phyloP scores from a whole-genome alignment of 2,797 vertebrate genomes.

The Odontamblyopus rebecca region DNA sequence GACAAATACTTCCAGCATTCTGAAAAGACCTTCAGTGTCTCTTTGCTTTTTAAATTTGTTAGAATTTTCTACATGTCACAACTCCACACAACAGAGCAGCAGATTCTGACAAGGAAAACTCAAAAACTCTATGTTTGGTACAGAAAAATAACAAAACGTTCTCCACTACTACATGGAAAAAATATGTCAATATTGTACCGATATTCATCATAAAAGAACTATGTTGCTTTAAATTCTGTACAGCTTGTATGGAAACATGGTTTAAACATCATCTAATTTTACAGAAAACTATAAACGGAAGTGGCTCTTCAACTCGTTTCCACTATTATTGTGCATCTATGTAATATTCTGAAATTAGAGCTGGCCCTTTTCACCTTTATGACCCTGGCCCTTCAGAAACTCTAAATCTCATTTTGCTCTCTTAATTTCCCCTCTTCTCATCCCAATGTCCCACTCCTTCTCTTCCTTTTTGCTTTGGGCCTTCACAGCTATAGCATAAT shows the following conservation, averaged over 20 bases:
- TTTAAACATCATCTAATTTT: neutral
- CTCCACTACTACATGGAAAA: too few relatives aligned
- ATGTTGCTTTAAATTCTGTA: too few relatives aligned
- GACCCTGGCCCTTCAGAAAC: slow-evolving; percentile 23
- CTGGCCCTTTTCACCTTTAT: slow-evolving; percentile 13
- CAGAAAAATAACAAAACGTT: too few relatives aligned
- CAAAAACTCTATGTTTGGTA: too few relatives aligned
- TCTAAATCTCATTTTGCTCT: slow-evolving; percentile 29
- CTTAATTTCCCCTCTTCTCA: slow-evolving; percentile 36
- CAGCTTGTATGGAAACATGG: too few relatives aligned
- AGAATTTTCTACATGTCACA: too few relatives aligned
- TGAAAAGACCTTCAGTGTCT: neutral
- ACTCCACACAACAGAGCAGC: neutral
- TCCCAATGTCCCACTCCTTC: slow-evolving; percentile 43
- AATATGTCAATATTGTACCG: too few relatives aligned
- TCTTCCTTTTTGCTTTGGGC: slow-evolving; percentile 39
- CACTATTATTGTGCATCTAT: slow-evolving; percentile 8
- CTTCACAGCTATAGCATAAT: slow-evolving; percentile 58
- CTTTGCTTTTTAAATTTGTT: neutral
- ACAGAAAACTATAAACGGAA: neutral
- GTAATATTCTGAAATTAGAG: slow-evolving; percentile 10
- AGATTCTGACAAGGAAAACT: neutral
- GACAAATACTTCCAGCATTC: neutral
- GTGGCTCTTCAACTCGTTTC: neutral
- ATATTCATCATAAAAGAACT: too few relatives aligned